phyloP scores from a whole-genome alignment of 37 sponge, comb jelly and placozoan genomes.

The Ianthella basta region DNA sequence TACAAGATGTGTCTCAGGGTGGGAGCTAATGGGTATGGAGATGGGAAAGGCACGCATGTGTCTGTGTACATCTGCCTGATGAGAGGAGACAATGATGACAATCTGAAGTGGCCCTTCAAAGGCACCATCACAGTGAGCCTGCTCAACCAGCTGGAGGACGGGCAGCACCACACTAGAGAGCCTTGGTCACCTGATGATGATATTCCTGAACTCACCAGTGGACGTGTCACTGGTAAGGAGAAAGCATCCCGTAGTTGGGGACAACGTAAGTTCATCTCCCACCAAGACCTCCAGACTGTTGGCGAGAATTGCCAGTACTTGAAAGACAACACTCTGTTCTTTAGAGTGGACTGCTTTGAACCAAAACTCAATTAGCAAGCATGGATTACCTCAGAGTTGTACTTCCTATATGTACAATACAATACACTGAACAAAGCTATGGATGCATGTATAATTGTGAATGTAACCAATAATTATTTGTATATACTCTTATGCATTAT shows the following conservation, averaged over 20 bases:
- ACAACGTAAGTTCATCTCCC: not conserved
- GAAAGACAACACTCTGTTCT: no score
- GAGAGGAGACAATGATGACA: conserved; percentile 50
- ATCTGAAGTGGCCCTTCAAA: conserved; percentile 51
- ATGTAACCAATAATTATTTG: no score
- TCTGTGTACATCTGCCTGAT: conserved; percentile 48
- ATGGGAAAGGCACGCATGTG: conserved; percentile 32
- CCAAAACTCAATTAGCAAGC: no score
- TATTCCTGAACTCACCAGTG: not conserved
- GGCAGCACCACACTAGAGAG: conserved; percentile 26
- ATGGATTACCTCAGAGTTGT: no score
- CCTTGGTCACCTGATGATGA: not conserved
- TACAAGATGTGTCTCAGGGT: conserved; percentile 48
- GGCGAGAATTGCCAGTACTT: no score
- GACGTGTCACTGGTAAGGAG: not conserved
- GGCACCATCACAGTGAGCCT: conserved; percentile 50
- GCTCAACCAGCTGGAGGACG: conserved; percentile 51
- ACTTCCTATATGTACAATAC: no score
- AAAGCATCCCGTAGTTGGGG: not conserved
- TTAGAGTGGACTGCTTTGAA: no score
- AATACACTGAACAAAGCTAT: no score
- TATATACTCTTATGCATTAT: no score
- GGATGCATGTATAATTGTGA: no score
- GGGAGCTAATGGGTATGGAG: conserved; percentile 17
- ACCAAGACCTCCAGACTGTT: no score